phyloP scores from a whole-genome alignment of 2,888 invertebrate genomes.

The Gasteruption jaculator region DNA sequence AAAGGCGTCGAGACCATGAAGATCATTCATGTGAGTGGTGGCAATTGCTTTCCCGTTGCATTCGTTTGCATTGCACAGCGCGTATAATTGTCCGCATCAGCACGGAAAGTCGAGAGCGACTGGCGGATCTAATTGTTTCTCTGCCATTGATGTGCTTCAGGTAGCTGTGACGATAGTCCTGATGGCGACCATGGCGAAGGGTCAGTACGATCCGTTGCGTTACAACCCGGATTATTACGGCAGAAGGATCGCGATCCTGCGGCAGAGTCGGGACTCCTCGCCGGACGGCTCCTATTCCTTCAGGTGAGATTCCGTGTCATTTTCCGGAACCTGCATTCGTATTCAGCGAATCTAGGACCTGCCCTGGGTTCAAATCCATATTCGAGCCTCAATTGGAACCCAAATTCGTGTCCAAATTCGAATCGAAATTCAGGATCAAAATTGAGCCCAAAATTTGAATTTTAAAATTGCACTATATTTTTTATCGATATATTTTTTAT shows the following conservation, averaged over 20 bases:
- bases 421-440: too few species aligned
- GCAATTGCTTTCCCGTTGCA: too few species aligned
- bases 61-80: too few species aligned
- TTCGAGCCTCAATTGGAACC: too few species aligned
- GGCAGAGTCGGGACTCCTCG: constrained; percentile 42
- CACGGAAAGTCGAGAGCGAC: too few species aligned
- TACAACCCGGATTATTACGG: constrained; percentile 32
- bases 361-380: too few species aligned
- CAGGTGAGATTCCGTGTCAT: constrained; percentile 47
- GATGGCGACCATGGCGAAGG: constrained; percentile 29
- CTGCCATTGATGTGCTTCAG: constrained; percentile 10
- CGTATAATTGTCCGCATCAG: too few species aligned
- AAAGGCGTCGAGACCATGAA: too few species aligned
- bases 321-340: too few species aligned
- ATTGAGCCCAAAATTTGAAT: constrained; percentile 1
- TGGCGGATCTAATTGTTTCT: neutral
- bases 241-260: constrained; percentile 42
- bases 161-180: constrained; percentile 26
- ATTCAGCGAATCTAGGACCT: too few species aligned
- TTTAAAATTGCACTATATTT: constrained; percentile 3
- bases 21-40: too few species aligned
- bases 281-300: constrained; percentile 47
- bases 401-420: too few species aligned
- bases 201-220: constrained; percentile 30
- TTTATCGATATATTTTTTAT: neutral